phyloP scores from a whole-genome alignment of 2,113 vertebrate genomes.

The Asarcornis scutulata region DNA sequence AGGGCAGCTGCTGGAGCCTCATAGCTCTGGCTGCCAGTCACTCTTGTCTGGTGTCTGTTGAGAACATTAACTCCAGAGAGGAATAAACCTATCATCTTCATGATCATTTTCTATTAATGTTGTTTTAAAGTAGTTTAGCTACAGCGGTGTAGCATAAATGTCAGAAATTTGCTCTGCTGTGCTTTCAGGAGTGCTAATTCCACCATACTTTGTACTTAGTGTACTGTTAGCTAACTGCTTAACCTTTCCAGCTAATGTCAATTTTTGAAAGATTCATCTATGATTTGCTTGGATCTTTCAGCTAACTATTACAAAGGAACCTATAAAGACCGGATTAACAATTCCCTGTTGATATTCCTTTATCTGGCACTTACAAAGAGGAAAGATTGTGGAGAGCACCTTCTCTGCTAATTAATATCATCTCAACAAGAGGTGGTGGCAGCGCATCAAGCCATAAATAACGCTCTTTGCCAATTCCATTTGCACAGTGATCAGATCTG shows the following conservation, averaged over 20 bases:
- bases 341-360: not conserved
- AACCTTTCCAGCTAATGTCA: not conserved
- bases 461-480: not conserved
- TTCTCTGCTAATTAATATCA: constrained; percentile 49
- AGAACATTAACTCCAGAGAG: not conserved
- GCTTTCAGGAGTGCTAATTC: not conserved
- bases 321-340: not conserved
- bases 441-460: constrained; percentile 23
- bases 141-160: not conserved
- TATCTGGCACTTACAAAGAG: constrained; percentile 9
- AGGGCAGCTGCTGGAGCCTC: not conserved
- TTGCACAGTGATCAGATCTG: not conserved
- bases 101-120: not conserved
- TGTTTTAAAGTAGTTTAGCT: constrained; percentile 9
- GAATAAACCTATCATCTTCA: not conserved
- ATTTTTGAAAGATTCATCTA: not conserved
- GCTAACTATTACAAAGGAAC: not conserved
- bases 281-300: constrained; percentile 1
- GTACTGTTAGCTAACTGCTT: not conserved
- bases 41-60: not conserved
- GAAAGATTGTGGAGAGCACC: not conserved
- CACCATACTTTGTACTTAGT: not conserved
- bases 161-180: not conserved
- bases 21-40: not conserved
- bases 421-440: not conserved